These are phyloP conservation scores for Dicranocentrus wangi DNA, from an alignment of 2,888 invertebrate genomes.

Conservation along the genomic window DNA sequence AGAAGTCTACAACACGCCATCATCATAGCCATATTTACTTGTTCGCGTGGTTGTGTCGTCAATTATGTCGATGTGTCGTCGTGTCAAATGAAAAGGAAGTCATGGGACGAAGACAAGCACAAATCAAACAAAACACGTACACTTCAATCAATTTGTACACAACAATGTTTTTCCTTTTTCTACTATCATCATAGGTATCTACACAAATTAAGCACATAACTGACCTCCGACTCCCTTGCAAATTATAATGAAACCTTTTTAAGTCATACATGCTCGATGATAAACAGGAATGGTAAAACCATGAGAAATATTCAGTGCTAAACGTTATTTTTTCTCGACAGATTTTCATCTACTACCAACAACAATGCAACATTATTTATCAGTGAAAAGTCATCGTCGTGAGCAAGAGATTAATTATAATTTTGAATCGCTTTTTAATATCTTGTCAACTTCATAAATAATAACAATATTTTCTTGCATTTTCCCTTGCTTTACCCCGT, in stretches of 20 bases:
- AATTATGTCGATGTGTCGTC: neutral
- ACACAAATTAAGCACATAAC: too few relatives aligned
- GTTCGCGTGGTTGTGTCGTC: slow-evolving; percentile 5
- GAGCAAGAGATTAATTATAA: slow-evolving; percentile 22
- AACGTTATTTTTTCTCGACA: too few relatives aligned
- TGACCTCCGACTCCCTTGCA: too few relatives aligned
- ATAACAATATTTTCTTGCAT: neutral
- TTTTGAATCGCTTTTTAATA: slow-evolving; percentile 25
- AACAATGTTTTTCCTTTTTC: too few relatives aligned
- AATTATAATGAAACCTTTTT: too few relatives aligned
- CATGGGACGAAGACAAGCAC: neutral
- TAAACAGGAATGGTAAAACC: too few relatives aligned
- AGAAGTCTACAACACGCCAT: too few relatives aligned
- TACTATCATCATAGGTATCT: too few relatives aligned
- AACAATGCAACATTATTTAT: neutral
- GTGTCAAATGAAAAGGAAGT: slow-evolving; percentile 4
- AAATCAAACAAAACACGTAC: slow-evolving; percentile 10
- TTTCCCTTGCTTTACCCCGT: neutral
- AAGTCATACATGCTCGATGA: too few relatives aligned
- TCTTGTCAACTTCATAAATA: slow-evolving; percentile 30
- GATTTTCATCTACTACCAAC: too few relatives aligned
- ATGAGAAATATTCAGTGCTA: too few relatives aligned
- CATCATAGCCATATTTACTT: too few relatives aligned
- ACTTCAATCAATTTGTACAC: slow-evolving; percentile 17
- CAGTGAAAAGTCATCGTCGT: slow-evolving; percentile 11